phyloP scores from a whole-genome alignment of 2,797 vertebrate genomes.

The Acanthiza pusilla region DNA sequence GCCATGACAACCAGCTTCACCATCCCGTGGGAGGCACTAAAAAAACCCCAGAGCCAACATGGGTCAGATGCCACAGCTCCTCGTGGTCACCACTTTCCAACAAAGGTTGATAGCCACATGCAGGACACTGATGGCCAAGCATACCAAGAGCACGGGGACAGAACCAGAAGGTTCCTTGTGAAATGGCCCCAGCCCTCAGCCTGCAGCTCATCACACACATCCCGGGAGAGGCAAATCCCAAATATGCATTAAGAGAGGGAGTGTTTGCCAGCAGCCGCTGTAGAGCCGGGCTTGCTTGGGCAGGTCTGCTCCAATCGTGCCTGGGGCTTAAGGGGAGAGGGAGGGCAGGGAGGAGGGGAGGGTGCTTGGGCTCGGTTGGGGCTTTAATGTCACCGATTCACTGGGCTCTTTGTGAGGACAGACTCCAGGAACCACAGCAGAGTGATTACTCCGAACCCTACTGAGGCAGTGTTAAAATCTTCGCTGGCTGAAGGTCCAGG shows the following conservation, averaged over 20 bases:
- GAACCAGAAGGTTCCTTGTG: neutral
- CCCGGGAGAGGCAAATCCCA: neutral
- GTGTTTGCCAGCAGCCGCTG: accelerated
- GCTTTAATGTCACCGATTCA: accelerated
- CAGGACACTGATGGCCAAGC: accelerated
- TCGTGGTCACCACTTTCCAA: accelerated
- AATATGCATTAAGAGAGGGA: neutral
- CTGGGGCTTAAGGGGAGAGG: neutral
- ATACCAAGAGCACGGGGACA: accelerated
- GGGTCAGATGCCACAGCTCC: neutral
- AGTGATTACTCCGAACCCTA: neutral
- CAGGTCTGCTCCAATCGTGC: neutral
- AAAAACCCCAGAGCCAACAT: neutral
- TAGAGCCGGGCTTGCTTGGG: neutral
- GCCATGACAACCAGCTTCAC: accelerated
- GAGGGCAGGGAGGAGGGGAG: neutral
- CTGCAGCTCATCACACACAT: neutral
- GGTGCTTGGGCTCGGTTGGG: accelerated
- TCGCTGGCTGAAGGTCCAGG: accelerated
- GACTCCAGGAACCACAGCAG: neutral
- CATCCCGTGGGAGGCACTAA: neutral
- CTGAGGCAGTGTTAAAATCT: neutral
- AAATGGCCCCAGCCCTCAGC: neutral
- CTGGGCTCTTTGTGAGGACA: neutral
- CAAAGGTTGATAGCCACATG: accelerated